These are phyloP conservation scores for Electrona antarctica DNA, from an alignment of 2,113 vertebrate species.

Conservation along the genomic window DNA sequence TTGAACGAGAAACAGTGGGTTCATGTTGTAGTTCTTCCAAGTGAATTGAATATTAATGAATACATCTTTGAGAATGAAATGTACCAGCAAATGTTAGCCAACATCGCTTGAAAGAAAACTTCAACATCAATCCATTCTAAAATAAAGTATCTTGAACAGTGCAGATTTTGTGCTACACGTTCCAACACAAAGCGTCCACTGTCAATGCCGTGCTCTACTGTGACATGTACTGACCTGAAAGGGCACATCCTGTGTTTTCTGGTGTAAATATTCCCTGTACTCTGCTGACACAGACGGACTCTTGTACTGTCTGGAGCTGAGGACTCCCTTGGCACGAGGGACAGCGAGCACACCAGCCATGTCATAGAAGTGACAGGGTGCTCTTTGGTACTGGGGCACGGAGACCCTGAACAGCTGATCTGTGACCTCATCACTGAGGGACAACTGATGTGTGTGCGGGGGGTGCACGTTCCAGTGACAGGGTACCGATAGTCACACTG, in stretches of 20 bases:
- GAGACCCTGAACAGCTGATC: slow-evolving; percentile 62
- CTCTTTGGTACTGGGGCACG: slow-evolving; percentile 26
- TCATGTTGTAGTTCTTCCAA: background rate
- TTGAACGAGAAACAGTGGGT: background rate
- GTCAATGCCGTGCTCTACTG: background rate
- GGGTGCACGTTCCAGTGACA: slow-evolving; percentile 34
- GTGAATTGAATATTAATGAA: no score
- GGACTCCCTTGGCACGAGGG: slow-evolving; percentile 25
- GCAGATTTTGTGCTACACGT: background rate
- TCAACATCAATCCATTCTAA: no score
- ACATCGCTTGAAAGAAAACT: no score
- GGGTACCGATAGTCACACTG: slow-evolving; percentile 2
- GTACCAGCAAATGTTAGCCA: no score
- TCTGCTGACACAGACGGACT: slow-evolving; percentile 33
- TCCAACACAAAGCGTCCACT: background rate
- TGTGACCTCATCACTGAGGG: slow-evolving; percentile 62
- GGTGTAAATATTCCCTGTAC: slow-evolving; percentile 26
- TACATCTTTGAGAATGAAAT: no score
- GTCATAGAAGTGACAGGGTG: slow-evolving; percentile 33
- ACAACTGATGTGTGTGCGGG: slow-evolving; percentile 28
- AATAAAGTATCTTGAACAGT: background rate
- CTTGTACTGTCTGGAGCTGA: slow-evolving; percentile 32
- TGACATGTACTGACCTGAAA: background rate
- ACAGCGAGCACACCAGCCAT: background rate
- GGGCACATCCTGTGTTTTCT: slow-evolving; percentile 3